Evolutionary conservation across 1,140 invertebrate genomes (phyloP), one percentile per base, ranked within the genome.

Genomic region (Lepidostoma basale): DNA sequence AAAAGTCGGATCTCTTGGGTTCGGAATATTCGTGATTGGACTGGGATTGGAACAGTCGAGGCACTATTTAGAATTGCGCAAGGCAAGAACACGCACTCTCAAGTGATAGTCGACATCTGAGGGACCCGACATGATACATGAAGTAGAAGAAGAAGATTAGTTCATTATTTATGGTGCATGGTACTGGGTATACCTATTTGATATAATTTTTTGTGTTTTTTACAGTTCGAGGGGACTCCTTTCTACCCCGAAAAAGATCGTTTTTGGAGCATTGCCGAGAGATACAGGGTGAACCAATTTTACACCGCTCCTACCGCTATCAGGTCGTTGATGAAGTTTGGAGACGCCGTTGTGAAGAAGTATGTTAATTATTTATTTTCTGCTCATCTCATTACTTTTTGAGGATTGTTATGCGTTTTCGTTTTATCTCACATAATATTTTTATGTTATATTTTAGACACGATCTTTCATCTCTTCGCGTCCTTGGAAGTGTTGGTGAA

Each of bases 301-400:
- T 99, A 99, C 80, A 99, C 98, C 0, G 97, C 98, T 1, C 98
- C 98, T 0, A 99, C 98, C 4, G 98, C 97, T 5, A 96, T 99
- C 42, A 86, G 98, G 65, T 90, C 97, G 1, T 86, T 99, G 0
- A 99, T 98, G 94, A 98, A 98, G 77, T 93, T 91, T 74, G 93
- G 92, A 0, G 91, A 96, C 68, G 87, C 86, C 40, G 85, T 88
- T 25, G 91, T 94, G 0, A 87, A 85, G 49, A 92, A 89, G 71
- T 73, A 68, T 62, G 14, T 18, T 2, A 28, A 49, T 42, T 30
- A 22, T 23, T 40, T 39, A 22, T 23, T 0, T 3, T 14, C n/a
- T 28, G 1, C 0, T 20, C 25, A 26, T 54, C 2, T 3, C 9
- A 10, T n/a, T 26, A 5, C 0, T 2, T 20, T 22, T 16, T 4